phyloP scores from a whole-genome alignment of 2,888 invertebrate genomes.

The Agriopis aurantiaria region DNA sequence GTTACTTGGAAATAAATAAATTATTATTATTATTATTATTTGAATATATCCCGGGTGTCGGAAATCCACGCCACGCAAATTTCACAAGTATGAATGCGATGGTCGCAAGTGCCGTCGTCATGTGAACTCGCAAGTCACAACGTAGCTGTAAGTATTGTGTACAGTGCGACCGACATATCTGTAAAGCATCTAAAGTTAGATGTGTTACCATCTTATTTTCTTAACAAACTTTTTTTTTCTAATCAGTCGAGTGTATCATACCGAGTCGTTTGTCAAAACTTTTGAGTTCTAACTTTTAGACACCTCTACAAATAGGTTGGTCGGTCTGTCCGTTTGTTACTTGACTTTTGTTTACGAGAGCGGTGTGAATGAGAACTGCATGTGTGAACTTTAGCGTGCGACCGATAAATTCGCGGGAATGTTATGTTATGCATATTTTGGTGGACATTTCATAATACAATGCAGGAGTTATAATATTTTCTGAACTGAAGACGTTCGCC shows the following conservation, averaged over 20 bases:
- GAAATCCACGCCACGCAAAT: neutral
- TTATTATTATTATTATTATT: too few relatives aligned
- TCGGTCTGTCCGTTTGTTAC: neutral
- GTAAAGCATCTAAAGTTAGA: neutral
- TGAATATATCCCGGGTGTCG: neutral
- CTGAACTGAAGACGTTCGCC: neutral
- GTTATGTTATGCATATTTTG: neutral
- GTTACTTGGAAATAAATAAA: too few relatives aligned
- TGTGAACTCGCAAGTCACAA: neutral
- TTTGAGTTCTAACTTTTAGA: neutral
- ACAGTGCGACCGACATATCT: neutral
- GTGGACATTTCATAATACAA: neutral
- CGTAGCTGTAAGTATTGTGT: neutral
- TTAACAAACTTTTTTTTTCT: neutral
- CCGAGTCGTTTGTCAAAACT: neutral
- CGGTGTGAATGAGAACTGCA: constrained; percentile 22
- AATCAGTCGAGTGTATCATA: too few relatives aligned
- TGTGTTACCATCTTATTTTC: neutral
- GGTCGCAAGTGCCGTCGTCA: neutral
- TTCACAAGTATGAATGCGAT: constrained; percentile 3
- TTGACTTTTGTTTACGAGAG: constrained; percentile 11
- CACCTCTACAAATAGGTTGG: neutral
- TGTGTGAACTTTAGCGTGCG: constrained; percentile 15
- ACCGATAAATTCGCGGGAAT: neutral
- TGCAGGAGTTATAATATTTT: neutral